phyloP scores from a whole-genome alignment of 23 tunicate genomes.

The Halocynthia aurantium region DNA sequence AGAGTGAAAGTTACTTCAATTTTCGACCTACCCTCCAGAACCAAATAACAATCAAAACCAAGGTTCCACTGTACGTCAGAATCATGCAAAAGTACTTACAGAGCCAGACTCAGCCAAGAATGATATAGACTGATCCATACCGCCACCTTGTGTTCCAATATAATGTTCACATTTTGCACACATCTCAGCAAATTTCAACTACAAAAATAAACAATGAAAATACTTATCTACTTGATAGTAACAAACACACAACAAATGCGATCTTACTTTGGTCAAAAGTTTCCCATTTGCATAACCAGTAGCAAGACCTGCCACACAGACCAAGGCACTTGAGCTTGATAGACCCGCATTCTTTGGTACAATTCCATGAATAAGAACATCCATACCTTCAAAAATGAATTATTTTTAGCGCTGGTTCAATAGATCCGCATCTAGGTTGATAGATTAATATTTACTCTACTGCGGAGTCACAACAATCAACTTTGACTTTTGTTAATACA shows the following conservation, averaged over 20 bases:
- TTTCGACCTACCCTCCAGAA: too few relatives aligned
- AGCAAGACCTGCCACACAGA: constrained; percentile 73
- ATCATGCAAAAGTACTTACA: constrained; percentile 22
- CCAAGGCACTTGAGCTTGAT: constrained; percentile 89
- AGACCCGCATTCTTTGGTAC: constrained; percentile 91
- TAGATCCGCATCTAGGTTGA: too few relatives aligned
- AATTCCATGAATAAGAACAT: constrained; percentile 62
- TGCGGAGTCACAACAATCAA: too few relatives aligned
- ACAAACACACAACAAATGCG: not conserved
- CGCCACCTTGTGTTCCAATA: constrained; percentile 97
- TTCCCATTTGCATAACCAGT: constrained; percentile 43
- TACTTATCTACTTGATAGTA: not conserved
- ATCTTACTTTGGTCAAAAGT: constrained; percentile 4
- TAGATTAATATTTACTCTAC: too few relatives aligned
- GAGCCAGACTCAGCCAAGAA: constrained; percentile 77
- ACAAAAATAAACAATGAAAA: constrained; percentile 2
- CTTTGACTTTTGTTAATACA: too few relatives aligned
- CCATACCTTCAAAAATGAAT: constrained; percentile 42
- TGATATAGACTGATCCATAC: constrained; percentile 95
- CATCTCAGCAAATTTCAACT: constrained; percentile 66
- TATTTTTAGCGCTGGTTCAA: too few relatives aligned
- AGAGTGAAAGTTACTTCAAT: too few relatives aligned
- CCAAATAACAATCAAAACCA: not conserved
- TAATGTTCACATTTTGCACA: constrained; percentile 79
- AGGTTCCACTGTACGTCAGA: not conserved